These are phyloP conservation scores for pig (Sus scrofa) DNA, from an alignment of 2,113 vertebrate genomes.

Conservation along the genomic window DNA sequence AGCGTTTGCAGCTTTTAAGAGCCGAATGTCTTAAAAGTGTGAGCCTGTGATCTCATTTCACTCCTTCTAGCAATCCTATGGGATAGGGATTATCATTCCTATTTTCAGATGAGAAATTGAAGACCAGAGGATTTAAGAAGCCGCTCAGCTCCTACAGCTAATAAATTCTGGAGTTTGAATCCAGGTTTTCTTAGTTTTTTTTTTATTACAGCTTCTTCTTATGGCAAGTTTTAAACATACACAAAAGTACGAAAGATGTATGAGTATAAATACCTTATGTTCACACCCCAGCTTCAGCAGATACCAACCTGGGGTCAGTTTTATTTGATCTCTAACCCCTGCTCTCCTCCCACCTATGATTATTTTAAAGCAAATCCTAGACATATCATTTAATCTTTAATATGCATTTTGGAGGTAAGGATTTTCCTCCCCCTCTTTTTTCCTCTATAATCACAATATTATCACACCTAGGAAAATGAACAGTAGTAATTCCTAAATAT, in stretches of 20 bases:
- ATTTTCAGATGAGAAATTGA: slow-evolving; percentile 54
- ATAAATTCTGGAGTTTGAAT: not conserved
- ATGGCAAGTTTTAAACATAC: not conserved
- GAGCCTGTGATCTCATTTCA: slow-evolving; percentile 6
- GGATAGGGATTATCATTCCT: not conserved
- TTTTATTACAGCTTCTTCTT: not conserved
- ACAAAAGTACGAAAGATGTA: not conserved
- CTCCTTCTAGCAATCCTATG: not conserved
- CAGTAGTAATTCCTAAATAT: not conserved
- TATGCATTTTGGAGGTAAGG: not conserved
- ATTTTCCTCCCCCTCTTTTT: not conserved
- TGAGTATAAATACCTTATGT: not conserved
- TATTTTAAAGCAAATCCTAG: not conserved
- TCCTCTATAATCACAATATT: not conserved
- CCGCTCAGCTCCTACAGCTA: not conserved
- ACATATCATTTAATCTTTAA: not conserved
- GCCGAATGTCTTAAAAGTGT: not conserved
- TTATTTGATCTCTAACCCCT: not conserved
- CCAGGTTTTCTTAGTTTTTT: not conserved
- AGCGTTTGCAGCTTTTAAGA: not conserved
- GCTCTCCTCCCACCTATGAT: not conserved
- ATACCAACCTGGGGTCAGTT: not conserved
- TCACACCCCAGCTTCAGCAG: not conserved
- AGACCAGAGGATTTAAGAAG: not conserved
- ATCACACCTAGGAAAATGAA: not conserved